Evolutionary conservation across 2,797 vertebrate genomes (phyloP).

Genomic region (Margarornis squamiger): DNA sequence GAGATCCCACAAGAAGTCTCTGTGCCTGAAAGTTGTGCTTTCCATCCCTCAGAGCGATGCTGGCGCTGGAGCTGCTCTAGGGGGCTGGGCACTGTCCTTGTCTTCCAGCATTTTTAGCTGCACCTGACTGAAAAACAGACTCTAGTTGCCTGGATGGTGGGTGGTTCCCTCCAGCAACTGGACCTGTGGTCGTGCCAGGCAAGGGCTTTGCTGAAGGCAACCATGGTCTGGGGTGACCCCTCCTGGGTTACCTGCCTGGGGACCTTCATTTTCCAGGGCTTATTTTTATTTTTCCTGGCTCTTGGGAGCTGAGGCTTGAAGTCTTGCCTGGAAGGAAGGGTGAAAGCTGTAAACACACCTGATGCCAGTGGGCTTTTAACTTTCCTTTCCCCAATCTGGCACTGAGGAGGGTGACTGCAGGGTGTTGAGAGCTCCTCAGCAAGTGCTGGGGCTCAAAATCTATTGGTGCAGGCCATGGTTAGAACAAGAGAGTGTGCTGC

Average conservation of each 20-base stretch:
- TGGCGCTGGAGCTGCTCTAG: background rate
- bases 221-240: rapidly evolving
- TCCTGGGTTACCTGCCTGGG: background rate
- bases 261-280: background rate
- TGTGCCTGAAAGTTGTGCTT: background rate
- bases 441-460: background rate
- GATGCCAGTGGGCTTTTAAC: background rate
- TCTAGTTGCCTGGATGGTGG: background rate
- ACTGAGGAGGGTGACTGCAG: background rate
- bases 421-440: rapidly evolving
- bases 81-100: rapidly evolving
- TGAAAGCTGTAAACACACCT: background rate
- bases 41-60: rapidly evolving
- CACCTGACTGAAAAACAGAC: background rate
- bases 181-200: background rate
- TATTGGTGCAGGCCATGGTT: background rate
- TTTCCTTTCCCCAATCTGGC: background rate
- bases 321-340: background rate
- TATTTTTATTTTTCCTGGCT: background rate
- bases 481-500: background rate
- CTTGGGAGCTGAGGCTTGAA: background rate
- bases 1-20: background rate
- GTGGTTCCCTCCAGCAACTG: background rate
- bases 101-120: background rate
- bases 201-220: background rate